A percentile compares a stretch with the other conserved stretches of the same genome.
Conservation (phyloP, 1,140 invertebrate genomes). For the Drosophila sucinea region DNA sequence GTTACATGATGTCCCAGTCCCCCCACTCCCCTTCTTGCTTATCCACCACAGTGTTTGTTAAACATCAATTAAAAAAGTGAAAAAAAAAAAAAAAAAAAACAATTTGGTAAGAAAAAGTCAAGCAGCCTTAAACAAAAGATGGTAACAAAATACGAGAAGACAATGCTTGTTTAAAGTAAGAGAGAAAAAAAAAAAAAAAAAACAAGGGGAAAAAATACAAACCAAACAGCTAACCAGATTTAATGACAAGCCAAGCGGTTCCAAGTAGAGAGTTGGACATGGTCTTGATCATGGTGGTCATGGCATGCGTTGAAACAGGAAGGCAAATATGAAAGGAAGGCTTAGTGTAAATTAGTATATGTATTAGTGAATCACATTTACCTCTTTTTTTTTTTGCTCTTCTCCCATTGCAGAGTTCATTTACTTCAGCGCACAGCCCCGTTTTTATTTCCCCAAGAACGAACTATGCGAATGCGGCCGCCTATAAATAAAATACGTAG, state of each 20-base stretch:
- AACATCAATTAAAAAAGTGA: slow-evolving; percentile 61
- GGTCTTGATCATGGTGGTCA: slow-evolving; percentile 1
- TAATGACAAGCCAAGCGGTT: slow-evolving; percentile 45
- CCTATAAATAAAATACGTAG: slow-evolving; percentile 4
- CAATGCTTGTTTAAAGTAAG: slow-evolving; percentile 34
- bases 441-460: neutral
- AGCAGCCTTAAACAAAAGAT: slow-evolving; percentile 40
- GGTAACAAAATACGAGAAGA: slow-evolving; percentile 48
- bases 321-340: slow-evolving; percentile 13
- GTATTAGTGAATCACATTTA: slow-evolving; percentile 1
- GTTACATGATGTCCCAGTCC: slow-evolving; percentile 4
- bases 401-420: slow-evolving; percentile 11
- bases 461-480: slow-evolving; percentile 2
- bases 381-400: neutral
- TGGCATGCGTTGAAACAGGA: slow-evolving; percentile 10
- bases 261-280: neutral
- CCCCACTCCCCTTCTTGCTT: slow-evolving; percentile 17
- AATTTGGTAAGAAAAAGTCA: slow-evolving; percentile 16
- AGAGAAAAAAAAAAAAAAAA: slow-evolving; percentile 13
- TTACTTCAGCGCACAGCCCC: neutral
- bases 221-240: slow-evolving; percentile 53
- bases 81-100: slow-evolving; percentile 26
- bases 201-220: slow-evolving; percentile 19
- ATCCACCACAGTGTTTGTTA: slow-evolving; percentile 50
- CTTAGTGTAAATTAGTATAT: slow-evolving; percentile 11